Conservation (phyloP, 2,888 invertebrate species). For the Rotaria socialis region DNA sequence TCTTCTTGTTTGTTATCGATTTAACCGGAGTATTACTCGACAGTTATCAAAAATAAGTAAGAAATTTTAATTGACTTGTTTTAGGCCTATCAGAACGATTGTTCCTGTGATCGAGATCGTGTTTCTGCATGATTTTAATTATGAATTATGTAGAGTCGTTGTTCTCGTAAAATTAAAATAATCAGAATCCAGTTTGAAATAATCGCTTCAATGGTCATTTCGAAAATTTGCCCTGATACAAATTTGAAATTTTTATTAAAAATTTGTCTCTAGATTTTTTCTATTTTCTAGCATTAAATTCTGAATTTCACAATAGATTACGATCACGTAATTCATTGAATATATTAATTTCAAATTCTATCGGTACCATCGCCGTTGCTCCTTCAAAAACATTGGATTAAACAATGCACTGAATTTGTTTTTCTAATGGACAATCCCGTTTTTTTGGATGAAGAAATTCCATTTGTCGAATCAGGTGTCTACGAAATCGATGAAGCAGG, state of each 20-base stretch:
- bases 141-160: conserved; percentile 17
- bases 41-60: not conserved
- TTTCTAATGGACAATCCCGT: not conserved
- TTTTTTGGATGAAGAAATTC: conserved; percentile 34
- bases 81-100: not conserved
- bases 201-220: not conserved
- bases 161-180: not conserved
- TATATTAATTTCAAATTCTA: not conserved
- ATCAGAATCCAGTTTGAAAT: not conserved
- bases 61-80: not conserved
- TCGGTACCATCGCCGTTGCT: not conserved
- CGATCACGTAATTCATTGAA: conserved; percentile 30
- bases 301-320: not conserved
- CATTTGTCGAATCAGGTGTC: conserved; percentile 26
- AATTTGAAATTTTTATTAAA: not conserved
- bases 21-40: not conserved
- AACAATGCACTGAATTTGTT: not conserved
- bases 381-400: not conserved
- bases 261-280: too few relatives aligned
- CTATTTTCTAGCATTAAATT: not conserved
- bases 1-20: not conserved
- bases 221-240: not conserved
- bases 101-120: not conserved
- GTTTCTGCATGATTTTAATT: not conserved
- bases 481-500: conserved; percentile 2